These are phyloP conservation scores for Temnothorax curvispinosus DNA, from an alignment of 1,140 invertebrate species.

Conservation along the genomic window DNA sequence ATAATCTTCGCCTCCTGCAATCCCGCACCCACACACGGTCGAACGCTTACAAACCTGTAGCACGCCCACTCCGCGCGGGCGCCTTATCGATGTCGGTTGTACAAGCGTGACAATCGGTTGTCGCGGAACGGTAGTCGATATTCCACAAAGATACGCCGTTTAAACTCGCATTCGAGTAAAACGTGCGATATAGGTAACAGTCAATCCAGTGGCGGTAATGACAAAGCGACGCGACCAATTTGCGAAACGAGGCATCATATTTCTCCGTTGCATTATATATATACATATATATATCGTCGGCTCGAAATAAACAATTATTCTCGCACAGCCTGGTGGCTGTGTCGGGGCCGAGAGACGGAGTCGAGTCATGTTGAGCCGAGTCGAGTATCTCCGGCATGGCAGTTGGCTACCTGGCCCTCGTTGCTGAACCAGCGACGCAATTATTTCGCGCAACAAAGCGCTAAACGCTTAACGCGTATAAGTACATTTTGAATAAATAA, in stretches of 20 bases:
- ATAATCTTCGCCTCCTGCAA: neutral
- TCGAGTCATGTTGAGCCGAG: slow-evolving; percentile 17
- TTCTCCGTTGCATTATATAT: neutral
- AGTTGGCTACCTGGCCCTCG: slow-evolving; percentile 29
- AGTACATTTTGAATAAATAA: slow-evolving; percentile 66
- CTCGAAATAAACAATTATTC: slow-evolving; percentile 8
- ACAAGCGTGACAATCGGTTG: slow-evolving; percentile 38
- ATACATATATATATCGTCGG: slow-evolving; percentile 6
- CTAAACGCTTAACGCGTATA: slow-evolving; percentile 49
- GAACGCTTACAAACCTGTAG: neutral
- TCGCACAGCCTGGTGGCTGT: neutral
- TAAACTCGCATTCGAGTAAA: neutral
- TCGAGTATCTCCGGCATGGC: neutral
- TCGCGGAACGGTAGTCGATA: slow-evolving; percentile 16
- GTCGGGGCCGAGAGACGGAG: neutral
- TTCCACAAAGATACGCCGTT: neutral
- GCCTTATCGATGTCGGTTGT: neutral
- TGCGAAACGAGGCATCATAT: neutral
- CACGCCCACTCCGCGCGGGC: slow-evolving; percentile 4
- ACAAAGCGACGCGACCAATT: slow-evolving; percentile 21
- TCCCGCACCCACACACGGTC: neutral
- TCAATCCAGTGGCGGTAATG: neutral
- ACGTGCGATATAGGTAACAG: neutral
- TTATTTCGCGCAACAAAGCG: slow-evolving; percentile 56
- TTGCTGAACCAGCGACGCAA: slow-evolving; percentile 42